Conservation (phyloP, 2,113 vertebrate species). For the Uria lomvia region DNA sequence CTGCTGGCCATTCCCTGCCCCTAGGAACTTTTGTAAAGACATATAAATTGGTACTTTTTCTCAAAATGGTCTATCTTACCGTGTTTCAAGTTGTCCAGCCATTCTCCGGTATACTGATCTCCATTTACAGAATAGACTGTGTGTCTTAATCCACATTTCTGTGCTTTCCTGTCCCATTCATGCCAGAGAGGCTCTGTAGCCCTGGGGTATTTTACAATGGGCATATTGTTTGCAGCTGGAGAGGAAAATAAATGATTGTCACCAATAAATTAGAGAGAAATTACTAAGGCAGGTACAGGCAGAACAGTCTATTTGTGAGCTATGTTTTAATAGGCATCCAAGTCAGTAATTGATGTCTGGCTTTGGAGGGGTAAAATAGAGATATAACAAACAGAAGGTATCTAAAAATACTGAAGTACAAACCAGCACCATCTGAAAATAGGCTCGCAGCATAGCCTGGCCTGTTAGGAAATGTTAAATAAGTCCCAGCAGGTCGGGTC, state of each 20-base stretch:
- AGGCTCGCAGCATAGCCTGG: neutral
- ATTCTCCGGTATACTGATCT: conserved; percentile 86
- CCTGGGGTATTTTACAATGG: conserved; percentile 62
- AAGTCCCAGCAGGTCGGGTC: neutral
- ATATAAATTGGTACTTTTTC: neutral
- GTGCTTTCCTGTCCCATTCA: conserved; percentile 80
- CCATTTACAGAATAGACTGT: conserved; percentile 78
- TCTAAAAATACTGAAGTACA: neutral
- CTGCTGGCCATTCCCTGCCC: neutral
- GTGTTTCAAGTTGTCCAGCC: conserved; percentile 85
- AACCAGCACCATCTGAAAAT: neutral
- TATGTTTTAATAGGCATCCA: neutral
- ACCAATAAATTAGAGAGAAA: neutral
- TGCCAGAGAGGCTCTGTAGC: conserved; percentile 59
- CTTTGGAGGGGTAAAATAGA: neutral
- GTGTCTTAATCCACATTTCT: conserved; percentile 79
- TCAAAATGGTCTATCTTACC: conserved; percentile 69
- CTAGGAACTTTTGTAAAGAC: neutral
- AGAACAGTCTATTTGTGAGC: neutral
- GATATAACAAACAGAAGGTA: neutral
- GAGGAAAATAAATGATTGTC: neutral
- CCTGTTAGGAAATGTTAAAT: neutral
- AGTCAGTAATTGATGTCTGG: neutral
- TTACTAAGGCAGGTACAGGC: neutral
- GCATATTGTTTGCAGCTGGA: conserved; percentile 71